These are phyloP conservation scores for Myxocyprinus asiaticus DNA, from an alignment of 2,113 vertebrate genomes.

Conservation along the genomic window DNA sequence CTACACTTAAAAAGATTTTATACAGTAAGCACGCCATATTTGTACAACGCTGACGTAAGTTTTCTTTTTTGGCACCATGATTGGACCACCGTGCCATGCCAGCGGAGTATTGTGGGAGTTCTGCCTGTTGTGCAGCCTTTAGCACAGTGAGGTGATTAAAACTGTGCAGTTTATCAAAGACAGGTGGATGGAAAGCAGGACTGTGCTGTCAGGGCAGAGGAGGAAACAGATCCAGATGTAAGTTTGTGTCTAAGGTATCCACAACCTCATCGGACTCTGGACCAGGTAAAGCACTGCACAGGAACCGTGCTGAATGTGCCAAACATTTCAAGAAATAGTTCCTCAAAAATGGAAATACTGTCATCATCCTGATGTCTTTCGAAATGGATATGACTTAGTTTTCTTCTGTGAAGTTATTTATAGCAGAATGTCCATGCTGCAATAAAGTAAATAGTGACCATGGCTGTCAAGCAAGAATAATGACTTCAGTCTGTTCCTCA, in stretches of 20 bases:
- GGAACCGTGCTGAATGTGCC: slow-evolving; percentile 7
- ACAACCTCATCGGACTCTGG: slow-evolving; percentile 56
- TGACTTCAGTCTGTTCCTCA: too few species aligned
- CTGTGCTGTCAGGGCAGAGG: slow-evolving; percentile 55
- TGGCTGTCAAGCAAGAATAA: too few species aligned
- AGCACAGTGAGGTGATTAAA: slow-evolving; percentile 52
- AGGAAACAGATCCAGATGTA: slow-evolving; percentile 73
- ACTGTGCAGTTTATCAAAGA: slow-evolving; percentile 55
- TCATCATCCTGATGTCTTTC: too few species aligned
- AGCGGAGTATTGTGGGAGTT: slow-evolving; percentile 24
- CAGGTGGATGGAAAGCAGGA: slow-evolving; percentile 59
- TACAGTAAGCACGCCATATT: not conserved
- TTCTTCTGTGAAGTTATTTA: too few species aligned
- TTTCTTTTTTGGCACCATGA: slow-evolving; percentile 11
- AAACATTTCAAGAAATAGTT: not conserved
- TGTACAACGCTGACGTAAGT: not conserved
- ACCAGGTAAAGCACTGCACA: slow-evolving; percentile 21
- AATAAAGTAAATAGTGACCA: too few species aligned
- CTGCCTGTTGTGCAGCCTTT: slow-evolving; percentile 40
- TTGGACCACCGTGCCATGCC: slow-evolving; percentile 28
- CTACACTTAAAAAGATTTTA: slow-evolving; percentile 1
- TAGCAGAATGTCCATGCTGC: too few species aligned
- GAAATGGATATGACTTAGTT: too few species aligned
- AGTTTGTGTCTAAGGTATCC: slow-evolving; percentile 69
- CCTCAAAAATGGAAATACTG: too few species aligned